Percentiles rank a stretch among this genome's conserved stretches.
These are phyloP conservation scores for Astreopora myriophthalma DNA, from an alignment of 64 coral and sea anemone species.

Conservation along the genomic window DNA sequence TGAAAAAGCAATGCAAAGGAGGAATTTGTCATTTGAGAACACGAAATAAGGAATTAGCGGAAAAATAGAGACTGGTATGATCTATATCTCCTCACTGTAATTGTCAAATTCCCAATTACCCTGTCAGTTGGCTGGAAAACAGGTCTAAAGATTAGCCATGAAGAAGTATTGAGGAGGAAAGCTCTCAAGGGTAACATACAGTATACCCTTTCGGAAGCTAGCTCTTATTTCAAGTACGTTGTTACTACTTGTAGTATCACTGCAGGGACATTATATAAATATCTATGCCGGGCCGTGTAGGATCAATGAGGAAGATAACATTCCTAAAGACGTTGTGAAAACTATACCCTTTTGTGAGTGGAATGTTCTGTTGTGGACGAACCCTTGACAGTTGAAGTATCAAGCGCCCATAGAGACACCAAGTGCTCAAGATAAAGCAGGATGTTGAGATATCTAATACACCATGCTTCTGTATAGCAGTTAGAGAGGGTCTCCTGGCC, in stretches of 20 bases:
- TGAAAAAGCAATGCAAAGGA: background rate
- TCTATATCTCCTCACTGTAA: background rate
- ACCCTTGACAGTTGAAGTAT: background rate
- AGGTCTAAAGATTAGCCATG: background rate
- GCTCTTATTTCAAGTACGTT: constrained; percentile 7
- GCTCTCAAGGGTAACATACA: background rate
- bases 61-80: background rate
- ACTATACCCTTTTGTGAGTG: constrained; percentile 4
- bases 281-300: background rate
- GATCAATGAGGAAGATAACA: constrained; percentile 39
- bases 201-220: background rate
- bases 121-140: background rate
- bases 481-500: background rate
- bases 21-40: constrained; percentile 21
- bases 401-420: background rate
- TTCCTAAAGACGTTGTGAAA: constrained; percentile 1
- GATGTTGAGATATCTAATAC: background rate
- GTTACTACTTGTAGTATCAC: too few relatives aligned
- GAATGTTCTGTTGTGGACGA: constrained; percentile 10
- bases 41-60: background rate
- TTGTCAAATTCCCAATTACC: background rate
- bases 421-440: constrained; percentile 2
- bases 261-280: constrained; percentile 22
- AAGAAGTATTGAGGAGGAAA: background rate
- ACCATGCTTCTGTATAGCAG: background rate